Percentiles rank a stretch among this genome's conserved stretches.
These are phyloP conservation scores for Monomorium pharaonis DNA, from an alignment of 1,140 invertebrate species.

Conservation along the genomic window DNA sequence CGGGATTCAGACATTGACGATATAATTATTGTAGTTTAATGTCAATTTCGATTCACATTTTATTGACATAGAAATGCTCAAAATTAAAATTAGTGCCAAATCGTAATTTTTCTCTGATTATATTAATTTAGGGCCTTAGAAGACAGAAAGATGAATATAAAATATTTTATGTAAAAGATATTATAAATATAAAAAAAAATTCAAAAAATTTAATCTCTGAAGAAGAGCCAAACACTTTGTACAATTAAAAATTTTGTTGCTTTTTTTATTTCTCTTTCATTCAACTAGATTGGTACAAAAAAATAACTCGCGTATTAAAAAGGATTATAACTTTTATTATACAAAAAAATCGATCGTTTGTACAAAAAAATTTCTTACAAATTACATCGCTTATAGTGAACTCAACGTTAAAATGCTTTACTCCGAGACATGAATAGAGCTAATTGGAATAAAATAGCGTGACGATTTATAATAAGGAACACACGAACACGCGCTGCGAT, in stretches of 20 bases:
- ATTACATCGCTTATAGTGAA: constrained; percentile 40
- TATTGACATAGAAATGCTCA: too few relatives aligned
- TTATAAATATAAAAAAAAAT: not conserved
- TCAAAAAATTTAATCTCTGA: not conserved
- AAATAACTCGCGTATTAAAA: constrained; percentile 49
- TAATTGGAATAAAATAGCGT: constrained; percentile 38
- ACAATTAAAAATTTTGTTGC: not conserved
- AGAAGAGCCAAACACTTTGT: not conserved
- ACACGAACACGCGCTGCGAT: constrained; percentile 20
- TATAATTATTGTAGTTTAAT: too few relatives aligned
- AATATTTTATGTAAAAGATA: not conserved
- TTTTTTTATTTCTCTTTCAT: not conserved
- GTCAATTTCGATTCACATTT: too few relatives aligned
- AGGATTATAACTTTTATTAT: constrained; percentile 76
- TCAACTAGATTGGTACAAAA: constrained; percentile 2
- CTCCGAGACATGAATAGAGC: not conserved
- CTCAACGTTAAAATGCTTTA: constrained; percentile 29
- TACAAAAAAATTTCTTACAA: constrained; percentile 75
- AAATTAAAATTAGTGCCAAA: too few relatives aligned
- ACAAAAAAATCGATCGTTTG: constrained; percentile 75
- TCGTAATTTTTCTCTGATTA: too few relatives aligned
- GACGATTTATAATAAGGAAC: constrained; percentile 37
- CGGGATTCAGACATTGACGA: too few relatives aligned
- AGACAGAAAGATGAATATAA: not conserved
- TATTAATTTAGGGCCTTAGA: too few relatives aligned